Evolutionary conservation across 2,797 vertebrate genomes (phyloP).

Genomic region (Hemitrygon akajei): DNA sequence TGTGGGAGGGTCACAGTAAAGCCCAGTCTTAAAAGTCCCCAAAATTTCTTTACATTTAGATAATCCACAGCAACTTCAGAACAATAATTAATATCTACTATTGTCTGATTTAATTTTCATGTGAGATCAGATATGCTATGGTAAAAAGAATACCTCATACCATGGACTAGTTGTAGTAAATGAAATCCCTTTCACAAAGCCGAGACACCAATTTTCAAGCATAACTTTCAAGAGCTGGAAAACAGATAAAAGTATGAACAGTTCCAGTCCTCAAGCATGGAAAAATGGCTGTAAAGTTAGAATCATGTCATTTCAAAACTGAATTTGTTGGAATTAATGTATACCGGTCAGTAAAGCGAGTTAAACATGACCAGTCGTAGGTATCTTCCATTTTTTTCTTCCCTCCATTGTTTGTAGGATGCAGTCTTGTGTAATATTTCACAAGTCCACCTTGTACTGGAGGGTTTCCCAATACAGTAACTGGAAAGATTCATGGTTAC

Average conservation of each 20-base stretch:
- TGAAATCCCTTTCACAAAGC: not conserved
- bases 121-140: not conserved
- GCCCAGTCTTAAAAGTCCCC: not conserved
- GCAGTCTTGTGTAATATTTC: not conserved
- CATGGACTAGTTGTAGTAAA: not conserved
- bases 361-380: not conserved
- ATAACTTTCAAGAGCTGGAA: not conserved
- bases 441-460: conserved; percentile 5
- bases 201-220: not conserved
- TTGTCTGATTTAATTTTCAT: not conserved
- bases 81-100: not conserved
- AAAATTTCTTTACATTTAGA: not conserved
- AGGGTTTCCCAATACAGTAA: not conserved
- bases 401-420: conserved; percentile 1
- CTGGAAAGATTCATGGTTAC: not conserved
- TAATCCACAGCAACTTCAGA: not conserved
- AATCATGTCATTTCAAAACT: not conserved
- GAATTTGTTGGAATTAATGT: conserved; percentile 27
- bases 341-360: not conserved
- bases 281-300: not conserved
- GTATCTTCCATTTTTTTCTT: not conserved
- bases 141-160: not conserved
- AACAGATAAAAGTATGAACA: not conserved
- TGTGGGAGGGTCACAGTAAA: conserved; percentile 44
- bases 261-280: not conserved